Evolutionary conservation across 2,113 vertebrate species (phyloP).

Genomic region (Hymenochirus boettgeri): DNA sequence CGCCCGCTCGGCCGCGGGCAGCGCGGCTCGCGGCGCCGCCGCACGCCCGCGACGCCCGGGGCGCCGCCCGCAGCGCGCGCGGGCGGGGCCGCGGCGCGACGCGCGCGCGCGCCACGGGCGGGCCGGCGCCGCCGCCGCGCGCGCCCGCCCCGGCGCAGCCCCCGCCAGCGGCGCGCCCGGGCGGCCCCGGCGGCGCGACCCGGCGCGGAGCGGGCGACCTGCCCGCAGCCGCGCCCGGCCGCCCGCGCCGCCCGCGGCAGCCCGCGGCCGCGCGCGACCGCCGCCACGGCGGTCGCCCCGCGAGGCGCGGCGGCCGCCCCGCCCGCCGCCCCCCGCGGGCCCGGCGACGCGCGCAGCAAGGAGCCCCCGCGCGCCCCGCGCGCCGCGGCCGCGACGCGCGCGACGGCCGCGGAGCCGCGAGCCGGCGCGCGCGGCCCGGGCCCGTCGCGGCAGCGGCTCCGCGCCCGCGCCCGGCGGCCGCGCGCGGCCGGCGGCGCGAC

Average conservation of each 20-base stretch:
- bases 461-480: constrained; percentile 10
- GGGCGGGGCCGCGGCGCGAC: constrained; percentile 1
- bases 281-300: neutral
- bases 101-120: neutral
- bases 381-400: constrained; percentile 1
- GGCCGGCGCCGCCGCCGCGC: neutral
- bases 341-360: constrained; percentile 41
- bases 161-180: constrained; percentile 8
- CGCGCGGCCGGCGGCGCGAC: constrained; percentile 30
- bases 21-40: too few relatives aligned
- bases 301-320: neutral
- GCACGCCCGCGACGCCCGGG: too few relatives aligned
- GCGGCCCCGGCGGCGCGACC: constrained; percentile 39
- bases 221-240: neutral
- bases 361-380: constrained; percentile 3
- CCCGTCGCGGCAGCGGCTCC: constrained; percentile 43
- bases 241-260: neutral
- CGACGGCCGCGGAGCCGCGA: constrained; percentile 28
- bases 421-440: constrained; percentile 47
- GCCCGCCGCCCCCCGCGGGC: constrained; percentile 14
- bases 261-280: neutral
- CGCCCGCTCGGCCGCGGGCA: too few relatives aligned
- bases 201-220: neutral
- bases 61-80: too few relatives aligned
- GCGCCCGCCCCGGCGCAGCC: constrained; percentile 33